A percentile compares a stretch with the other conserved stretches of the same genome.
Conservation (phyloP, 2,113 vertebrate species). For the Polyodon spathula region DNA sequence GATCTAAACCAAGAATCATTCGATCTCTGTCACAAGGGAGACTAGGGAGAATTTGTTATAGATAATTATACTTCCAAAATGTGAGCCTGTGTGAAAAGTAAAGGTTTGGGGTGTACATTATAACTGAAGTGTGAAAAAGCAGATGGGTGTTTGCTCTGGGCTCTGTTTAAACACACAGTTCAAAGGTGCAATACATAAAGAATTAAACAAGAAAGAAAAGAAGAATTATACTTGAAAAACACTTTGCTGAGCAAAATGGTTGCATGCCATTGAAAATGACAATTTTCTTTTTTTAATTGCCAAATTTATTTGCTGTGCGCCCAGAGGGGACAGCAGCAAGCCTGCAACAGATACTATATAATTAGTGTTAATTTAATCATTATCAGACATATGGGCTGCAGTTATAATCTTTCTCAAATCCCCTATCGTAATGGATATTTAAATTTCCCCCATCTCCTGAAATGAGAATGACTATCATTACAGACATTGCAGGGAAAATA, state of each 20-base stretch:
- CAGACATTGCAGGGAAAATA: not conserved
- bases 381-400: constrained; percentile 49
- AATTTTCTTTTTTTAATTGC: constrained; percentile 59
- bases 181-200: constrained; percentile 10
- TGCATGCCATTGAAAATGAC: constrained; percentile 44
- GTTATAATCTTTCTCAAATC: constrained; percentile 42
- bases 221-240: constrained; percentile 19
- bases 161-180: not conserved
- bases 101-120: not conserved
- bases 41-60: not conserved
- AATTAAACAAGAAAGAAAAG: constrained; percentile 22
- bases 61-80: not conserved
- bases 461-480: constrained; percentile 4
- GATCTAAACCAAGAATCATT: no score
- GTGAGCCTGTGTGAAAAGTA: not conserved
- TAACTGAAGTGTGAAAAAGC: not conserved
- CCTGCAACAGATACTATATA: constrained; percentile 60
- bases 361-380: constrained; percentile 67
- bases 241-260: constrained; percentile 33
- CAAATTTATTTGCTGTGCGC: constrained; percentile 46
- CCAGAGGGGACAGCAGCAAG: constrained; percentile 37
- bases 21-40: no score
- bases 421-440: constrained; percentile 33
- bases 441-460: constrained; percentile 27
- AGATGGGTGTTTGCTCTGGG: not conserved